Conservation (phyloP, 1,140 invertebrate species). For the Drosophila auraria region DNA sequence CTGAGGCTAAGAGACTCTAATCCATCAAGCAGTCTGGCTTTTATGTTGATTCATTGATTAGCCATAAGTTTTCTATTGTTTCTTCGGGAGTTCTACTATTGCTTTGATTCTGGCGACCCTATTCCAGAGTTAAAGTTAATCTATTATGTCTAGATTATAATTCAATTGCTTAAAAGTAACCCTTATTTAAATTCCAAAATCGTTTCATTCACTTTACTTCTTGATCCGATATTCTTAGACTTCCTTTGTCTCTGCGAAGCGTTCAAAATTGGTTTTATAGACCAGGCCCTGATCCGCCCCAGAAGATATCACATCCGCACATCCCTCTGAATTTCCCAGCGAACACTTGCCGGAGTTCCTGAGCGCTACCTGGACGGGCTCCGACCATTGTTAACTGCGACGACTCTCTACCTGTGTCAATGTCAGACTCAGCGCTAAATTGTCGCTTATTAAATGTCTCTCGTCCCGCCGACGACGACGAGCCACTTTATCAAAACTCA, state of each 20-base stretch:
- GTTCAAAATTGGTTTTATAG: constrained; percentile 39
- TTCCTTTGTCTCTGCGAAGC: constrained; percentile 7
- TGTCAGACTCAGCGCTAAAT: constrained; percentile 79
- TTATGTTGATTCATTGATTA: constrained; percentile 31
- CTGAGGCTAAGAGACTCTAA: constrained; percentile 6
- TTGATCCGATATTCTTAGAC: constrained; percentile 8
- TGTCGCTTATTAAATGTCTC: constrained; percentile 78
- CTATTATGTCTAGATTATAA: not conserved
- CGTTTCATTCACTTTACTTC: constrained; percentile 20
- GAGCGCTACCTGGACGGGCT: constrained; percentile 40
- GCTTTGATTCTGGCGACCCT: not conserved
- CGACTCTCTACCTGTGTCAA: constrained; percentile 67
- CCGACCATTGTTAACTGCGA: constrained; percentile 23
- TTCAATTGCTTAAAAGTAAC: not conserved
- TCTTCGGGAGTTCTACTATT: not conserved
- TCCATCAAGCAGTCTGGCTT: constrained; percentile 28
- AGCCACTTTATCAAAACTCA: constrained; percentile 59
- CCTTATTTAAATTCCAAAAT: constrained; percentile 4
- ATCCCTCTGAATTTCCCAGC: constrained; percentile 24
- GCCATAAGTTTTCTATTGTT: constrained; percentile 13
- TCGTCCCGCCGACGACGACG: constrained; percentile 34
- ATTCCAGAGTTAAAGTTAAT: no score
- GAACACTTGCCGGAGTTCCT: constrained; percentile 39
- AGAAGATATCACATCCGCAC: constrained; percentile 44
- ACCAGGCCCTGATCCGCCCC: constrained; percentile 19